Evolutionary conservation across 2,888 invertebrate genomes (phyloP).

Genomic region (Sylvicola cinctus): DNA sequence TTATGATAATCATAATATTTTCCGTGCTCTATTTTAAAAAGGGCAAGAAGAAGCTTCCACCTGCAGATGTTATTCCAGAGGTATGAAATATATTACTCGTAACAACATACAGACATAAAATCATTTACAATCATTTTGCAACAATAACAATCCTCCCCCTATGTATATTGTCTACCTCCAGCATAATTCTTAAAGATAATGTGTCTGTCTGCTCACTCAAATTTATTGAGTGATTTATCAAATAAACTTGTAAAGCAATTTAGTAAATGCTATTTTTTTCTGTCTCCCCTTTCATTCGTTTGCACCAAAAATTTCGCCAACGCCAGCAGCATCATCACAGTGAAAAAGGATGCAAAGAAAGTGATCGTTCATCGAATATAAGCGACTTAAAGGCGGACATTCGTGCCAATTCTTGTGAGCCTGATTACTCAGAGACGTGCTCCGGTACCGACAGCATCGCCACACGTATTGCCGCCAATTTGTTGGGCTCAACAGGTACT

Average conservation of each 20-base stretch:
- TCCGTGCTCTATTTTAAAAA: constrained; percentile 49
- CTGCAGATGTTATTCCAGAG: constrained; percentile 35
- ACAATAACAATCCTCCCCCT: no score
- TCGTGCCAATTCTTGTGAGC: constrained; percentile 32
- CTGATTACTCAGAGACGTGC: constrained; percentile 40
- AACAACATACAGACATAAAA: no score
- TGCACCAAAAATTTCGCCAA: no score
- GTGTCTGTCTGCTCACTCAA: no score
- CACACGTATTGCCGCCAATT: constrained; percentile 22
- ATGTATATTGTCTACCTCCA: no score
- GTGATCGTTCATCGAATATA: constrained; percentile 67
- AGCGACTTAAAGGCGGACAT: constrained; percentile 69
- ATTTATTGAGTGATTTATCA: no score
- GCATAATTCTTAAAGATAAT: no score
- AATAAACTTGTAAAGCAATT: no score
- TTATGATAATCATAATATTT: constrained; percentile 62
- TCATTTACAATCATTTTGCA: no score
- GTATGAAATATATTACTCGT: constrained; percentile 25
- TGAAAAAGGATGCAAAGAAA: constrained; percentile 43
- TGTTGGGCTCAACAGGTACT: constrained; percentile 7
- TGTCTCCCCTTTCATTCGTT: no score
- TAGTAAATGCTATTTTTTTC: no score
- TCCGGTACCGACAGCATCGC: constrained; percentile 33
- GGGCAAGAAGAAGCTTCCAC: constrained; percentile 22
- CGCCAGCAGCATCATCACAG: constrained; percentile 30